Conservation (phyloP, 2,888 invertebrate species). For the Melipona bicolor region DNA sequence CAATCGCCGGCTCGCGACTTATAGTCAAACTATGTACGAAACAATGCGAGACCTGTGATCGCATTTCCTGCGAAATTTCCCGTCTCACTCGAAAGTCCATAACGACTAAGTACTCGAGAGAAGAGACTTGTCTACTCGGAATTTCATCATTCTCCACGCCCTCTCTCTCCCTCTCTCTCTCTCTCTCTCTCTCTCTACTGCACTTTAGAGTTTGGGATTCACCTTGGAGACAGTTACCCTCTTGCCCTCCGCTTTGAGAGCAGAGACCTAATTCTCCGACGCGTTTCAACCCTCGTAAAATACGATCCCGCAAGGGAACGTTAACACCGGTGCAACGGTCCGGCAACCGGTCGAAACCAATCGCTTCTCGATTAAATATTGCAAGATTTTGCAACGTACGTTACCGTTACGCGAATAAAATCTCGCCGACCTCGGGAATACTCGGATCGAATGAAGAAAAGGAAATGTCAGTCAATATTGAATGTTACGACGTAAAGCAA, state of each 20-base stretch:
- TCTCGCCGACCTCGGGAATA: neutral
- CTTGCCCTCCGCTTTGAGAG: conserved; percentile 58
- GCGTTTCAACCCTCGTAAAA: conserved; percentile 54
- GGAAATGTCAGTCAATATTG: neutral
- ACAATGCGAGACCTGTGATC: conserved; percentile 33
- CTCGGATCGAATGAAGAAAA: neutral
- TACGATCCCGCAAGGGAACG: conserved; percentile 18
- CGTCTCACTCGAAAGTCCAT: conserved; percentile 44
- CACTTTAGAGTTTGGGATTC: conserved; percentile 59
- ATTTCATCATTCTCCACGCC: conserved; percentile 61
- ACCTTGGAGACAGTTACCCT: conserved; percentile 62
- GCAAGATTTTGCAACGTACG: neutral
- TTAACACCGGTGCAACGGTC: conserved; percentile 7
- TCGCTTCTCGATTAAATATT: conserved; percentile 27
- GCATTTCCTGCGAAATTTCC: conserved; percentile 40
- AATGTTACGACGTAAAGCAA: neutral
- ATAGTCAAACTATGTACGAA: conserved; percentile 32
- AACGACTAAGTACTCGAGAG: conserved; percentile 61
- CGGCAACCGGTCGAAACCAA: neutral
- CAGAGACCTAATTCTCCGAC: conserved; percentile 57
- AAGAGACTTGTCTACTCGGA: conserved; percentile 66
- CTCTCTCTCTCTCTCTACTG: conserved; percentile 23
- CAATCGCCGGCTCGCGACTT: neutral
- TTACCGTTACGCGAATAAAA: neutral
- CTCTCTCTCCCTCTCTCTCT: conserved; percentile 10